Evolutionary conservation across 1,140 invertebrate species (phyloP).

Genomic region (Zaprionus capensis): DNA sequence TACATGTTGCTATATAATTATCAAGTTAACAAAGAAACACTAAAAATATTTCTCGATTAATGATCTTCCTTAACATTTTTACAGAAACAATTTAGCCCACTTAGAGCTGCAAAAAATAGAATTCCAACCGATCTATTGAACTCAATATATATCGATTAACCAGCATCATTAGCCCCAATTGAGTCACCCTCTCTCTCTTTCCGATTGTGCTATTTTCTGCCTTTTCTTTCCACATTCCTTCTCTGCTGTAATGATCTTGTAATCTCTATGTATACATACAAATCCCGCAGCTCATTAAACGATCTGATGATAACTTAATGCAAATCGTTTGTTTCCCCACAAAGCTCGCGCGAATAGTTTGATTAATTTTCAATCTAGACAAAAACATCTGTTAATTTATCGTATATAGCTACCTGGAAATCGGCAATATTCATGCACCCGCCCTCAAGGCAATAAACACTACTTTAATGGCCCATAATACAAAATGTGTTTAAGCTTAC

Average conservation of each 20-base stretch:
- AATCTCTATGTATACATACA: background rate
- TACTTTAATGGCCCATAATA: slow-evolving; percentile 36
- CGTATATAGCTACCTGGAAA: slow-evolving; percentile 40
- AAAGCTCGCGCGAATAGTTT: slow-evolving; percentile 15
- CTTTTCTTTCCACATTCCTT: background rate
- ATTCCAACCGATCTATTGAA: slow-evolving; percentile 9
- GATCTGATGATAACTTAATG: slow-evolving; percentile 37
- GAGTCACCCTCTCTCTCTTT: slow-evolving; percentile 11
- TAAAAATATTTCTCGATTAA: background rate
- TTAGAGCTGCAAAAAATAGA: background rate
- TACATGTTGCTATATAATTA: background rate
- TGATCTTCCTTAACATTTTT: background rate
- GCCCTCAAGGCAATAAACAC: slow-evolving; percentile 10
- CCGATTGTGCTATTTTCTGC: background rate
- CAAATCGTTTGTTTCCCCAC: slow-evolving; percentile 4
- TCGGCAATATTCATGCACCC: slow-evolving; percentile 22
- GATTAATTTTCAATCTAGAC: slow-evolving; percentile 35
- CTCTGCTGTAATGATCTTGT: slow-evolving; percentile 10
- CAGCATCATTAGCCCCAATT: slow-evolving; percentile 30
- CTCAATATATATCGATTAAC: slow-evolving; percentile 1
- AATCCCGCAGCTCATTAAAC: slow-evolving; percentile 15
- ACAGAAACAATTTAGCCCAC: background rate
- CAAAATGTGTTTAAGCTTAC: slow-evolving; percentile 45
- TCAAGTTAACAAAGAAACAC: background rate
- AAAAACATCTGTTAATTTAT: slow-evolving; percentile 45